Percentiles rank a stretch among this genome's conserved stretches.
These are phyloP conservation scores for Petrophora chlorosata DNA, from an alignment of 2,888 invertebrate species.

Conservation along the genomic window DNA sequence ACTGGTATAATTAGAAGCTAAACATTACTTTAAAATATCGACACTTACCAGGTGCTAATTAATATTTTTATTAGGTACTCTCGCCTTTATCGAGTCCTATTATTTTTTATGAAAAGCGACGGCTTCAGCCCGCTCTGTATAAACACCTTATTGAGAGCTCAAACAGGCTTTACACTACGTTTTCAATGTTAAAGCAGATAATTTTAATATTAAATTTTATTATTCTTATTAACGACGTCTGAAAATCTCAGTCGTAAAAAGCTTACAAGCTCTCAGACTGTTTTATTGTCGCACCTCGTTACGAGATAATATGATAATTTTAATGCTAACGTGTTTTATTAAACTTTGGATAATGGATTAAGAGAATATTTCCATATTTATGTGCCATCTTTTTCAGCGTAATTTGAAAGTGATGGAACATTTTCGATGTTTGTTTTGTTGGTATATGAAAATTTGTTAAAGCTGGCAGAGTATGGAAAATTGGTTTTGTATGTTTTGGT, in stretches of 20 bases:
- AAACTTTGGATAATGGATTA: slow-evolving; percentile 13
- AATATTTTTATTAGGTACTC: too few species aligned
- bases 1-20: too few species aligned
- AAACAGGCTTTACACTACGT: slow-evolving; percentile 35
- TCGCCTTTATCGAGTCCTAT: too few species aligned
- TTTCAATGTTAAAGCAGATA: slow-evolving; percentile 35
- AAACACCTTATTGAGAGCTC: slow-evolving; percentile 41
- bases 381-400: slow-evolving; percentile 1
- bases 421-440: not conserved
- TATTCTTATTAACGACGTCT: slow-evolving; percentile 15
- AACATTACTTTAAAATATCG: too few species aligned
- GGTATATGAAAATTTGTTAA: too few species aligned
- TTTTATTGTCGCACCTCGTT: slow-evolving; percentile 21
- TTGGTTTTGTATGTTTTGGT: too few species aligned
- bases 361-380: slow-evolving; percentile 2
- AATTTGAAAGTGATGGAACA: not conserved
- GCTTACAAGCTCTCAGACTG: slow-evolving; percentile 16
- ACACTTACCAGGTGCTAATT: too few species aligned
- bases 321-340: slow-evolving; percentile 4
- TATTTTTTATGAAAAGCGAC: slow-evolving; percentile 14
- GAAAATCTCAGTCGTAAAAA: slow-evolving; percentile 17
- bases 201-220: slow-evolving; percentile 32
- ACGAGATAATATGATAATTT: slow-evolving; percentile 18
- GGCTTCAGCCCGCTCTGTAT: slow-evolving; percentile 25
- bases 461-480: too few species aligned